These are phyloP conservation scores for Drosophila kurseongensis DNA, from an alignment of 1,140 invertebrate species.

Conservation along the genomic window DNA sequence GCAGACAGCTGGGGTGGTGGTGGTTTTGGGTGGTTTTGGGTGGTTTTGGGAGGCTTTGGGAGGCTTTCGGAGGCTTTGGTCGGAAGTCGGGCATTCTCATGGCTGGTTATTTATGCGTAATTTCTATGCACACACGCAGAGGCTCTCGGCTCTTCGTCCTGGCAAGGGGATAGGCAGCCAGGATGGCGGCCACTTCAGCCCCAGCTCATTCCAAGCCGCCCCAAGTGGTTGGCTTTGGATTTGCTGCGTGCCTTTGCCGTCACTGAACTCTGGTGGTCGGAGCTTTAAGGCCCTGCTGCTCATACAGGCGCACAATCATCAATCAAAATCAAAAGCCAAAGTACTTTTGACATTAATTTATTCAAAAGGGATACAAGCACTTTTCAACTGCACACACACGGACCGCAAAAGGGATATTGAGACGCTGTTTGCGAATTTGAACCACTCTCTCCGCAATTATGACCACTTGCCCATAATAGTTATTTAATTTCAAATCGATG, in stretches of 20 bases:
- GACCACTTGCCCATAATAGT: conserved; percentile 47
- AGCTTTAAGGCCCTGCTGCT: conserved; percentile 48
- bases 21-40: neutral
- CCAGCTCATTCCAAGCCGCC: neutral
- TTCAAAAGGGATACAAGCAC: conserved; percentile 83
- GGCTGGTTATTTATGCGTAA: conserved; percentile 75
- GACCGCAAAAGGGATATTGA: neutral
- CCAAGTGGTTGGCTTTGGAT: conserved; percentile 22
- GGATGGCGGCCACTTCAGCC: conserved; percentile 42
- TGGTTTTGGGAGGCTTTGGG: neutral
- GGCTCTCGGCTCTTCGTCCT: conserved; percentile 35
- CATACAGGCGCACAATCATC: conserved; percentile 76
- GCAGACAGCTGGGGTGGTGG: conserved; percentile 18
- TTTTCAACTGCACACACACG: conserved; percentile 47
- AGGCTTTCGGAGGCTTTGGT: neutral
- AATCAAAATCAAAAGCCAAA: conserved; percentile 84
- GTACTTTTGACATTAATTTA: conserved; percentile 84
- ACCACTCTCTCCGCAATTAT: conserved; percentile 41
- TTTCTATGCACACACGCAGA: conserved; percentile 68
- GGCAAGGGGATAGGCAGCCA: conserved; percentile 40
- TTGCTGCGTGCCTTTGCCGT: conserved; percentile 13
- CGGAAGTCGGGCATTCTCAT: conserved; percentile 26
- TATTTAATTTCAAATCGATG: conserved; percentile 56
- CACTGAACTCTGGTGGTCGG: conserved; percentile 4
- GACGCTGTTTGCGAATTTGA: neutral